Evolutionary conservation across 2,888 invertebrate genomes (phyloP).

Genomic region (Spodoptera picta): DNA sequence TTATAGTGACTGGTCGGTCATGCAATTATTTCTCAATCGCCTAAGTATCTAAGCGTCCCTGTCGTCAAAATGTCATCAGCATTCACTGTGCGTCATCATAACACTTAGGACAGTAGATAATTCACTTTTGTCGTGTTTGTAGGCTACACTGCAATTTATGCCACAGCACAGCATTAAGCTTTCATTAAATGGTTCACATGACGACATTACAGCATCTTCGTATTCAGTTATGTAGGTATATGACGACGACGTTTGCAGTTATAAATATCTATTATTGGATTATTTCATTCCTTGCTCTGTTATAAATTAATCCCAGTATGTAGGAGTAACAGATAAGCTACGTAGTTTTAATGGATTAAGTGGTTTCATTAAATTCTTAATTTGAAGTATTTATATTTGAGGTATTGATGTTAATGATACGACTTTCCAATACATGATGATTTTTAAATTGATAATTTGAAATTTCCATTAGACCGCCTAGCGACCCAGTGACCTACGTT

Average conservation of each 20-base stretch:
- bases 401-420: constrained; percentile 31
- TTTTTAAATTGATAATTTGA: constrained; percentile 44
- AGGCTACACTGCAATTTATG: constrained; percentile 42
- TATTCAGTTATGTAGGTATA: constrained; percentile 9
- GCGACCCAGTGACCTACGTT: constrained; percentile 69
- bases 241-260: constrained; percentile 12
- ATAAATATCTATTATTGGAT: not conserved
- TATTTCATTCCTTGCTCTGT: constrained; percentile 1
- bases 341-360: not conserved
- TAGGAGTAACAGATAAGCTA: not conserved
- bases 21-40: constrained; percentile 47
- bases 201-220: constrained; percentile 11
- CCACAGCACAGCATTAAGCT: constrained; percentile 16
- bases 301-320: too few relatives aligned
- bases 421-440: constrained; percentile 48
- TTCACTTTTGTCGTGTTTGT: constrained; percentile 59
- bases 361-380: constrained; percentile 7
- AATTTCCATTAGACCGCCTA: constrained; percentile 57
- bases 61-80: constrained; percentile 69
- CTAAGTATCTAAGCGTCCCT: constrained; percentile 45
- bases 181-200: constrained; percentile 30
- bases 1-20: constrained; percentile 13
- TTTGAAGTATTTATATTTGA: not conserved
- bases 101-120: constrained; percentile 58
- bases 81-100: constrained; percentile 56